A percentile compares a stretch with the other conserved stretches of the same genome.
These are phyloP conservation scores for Adelphocoris suturalis DNA, from an alignment of 2,888 invertebrate species.

Conservation along the genomic window DNA sequence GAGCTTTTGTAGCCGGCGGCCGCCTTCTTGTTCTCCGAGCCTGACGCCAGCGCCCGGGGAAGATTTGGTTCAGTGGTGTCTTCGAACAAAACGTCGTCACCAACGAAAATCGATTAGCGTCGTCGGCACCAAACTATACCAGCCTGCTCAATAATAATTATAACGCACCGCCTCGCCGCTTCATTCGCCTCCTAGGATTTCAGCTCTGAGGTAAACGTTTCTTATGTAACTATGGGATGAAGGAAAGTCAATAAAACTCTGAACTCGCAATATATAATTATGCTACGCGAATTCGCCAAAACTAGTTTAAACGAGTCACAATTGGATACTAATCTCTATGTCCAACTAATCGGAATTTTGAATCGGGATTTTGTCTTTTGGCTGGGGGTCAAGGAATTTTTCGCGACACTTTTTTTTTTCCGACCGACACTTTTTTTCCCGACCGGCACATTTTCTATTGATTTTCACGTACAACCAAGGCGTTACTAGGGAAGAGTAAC, in stretches of 20 bases:
- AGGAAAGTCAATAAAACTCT: not conserved
- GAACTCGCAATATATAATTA: too few species aligned
- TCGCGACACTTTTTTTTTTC: too few species aligned
- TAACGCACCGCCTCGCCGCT: not conserved
- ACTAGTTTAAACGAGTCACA: too few species aligned
- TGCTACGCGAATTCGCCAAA: too few species aligned
- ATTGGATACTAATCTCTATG: too few species aligned
- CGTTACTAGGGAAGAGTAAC: too few species aligned
- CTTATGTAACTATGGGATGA: not conserved
- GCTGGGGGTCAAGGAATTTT: too few species aligned
- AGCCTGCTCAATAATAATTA: not conserved
- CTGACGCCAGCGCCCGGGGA: slow-evolving; percentile 49
- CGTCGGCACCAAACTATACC: not conserved
- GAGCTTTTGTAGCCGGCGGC: not conserved
- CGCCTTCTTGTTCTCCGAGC: not conserved
- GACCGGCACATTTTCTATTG: too few species aligned
- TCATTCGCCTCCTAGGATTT: not conserved
- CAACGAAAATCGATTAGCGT: slow-evolving; percentile 40
- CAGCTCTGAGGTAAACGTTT: not conserved
- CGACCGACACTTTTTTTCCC: too few species aligned
- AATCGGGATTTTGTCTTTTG: too few species aligned
- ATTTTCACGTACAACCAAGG: too few species aligned
- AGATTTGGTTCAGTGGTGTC: slow-evolving; percentile 61
- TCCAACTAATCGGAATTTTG: too few species aligned
- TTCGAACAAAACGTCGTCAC: slow-evolving; percentile 53